Evolutionary conservation across 2,797 vertebrate species (phyloP).

Genomic region (Tarsius wallacei): DNA sequence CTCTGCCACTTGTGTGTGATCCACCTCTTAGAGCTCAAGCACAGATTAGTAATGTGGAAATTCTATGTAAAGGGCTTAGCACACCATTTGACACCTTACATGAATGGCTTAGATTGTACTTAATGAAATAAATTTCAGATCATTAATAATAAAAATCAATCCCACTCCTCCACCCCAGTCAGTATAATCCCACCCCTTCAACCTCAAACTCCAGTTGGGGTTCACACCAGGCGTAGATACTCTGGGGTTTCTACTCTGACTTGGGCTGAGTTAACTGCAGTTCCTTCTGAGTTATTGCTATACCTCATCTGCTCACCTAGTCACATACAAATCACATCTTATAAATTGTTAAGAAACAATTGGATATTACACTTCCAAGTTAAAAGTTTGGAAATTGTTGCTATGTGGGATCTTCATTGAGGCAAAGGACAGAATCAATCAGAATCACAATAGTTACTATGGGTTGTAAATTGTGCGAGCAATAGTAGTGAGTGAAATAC

Average conservation of each 20-base stretch:
- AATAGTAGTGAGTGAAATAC: neutral
- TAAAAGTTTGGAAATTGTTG: conserved; percentile 23
- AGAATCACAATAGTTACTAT: neutral
- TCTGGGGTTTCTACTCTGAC: neutral
- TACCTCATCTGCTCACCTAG: neutral
- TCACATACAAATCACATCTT: neutral
- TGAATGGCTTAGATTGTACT: neutral
- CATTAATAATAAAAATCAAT: neutral
- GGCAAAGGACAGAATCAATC: neutral
- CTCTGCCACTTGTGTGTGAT: neutral
- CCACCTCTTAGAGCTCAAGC: neutral
- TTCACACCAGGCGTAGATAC: neutral
- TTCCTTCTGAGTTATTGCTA: conserved; percentile 17
- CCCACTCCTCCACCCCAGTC: neutral
- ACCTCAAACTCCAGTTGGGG: neutral
- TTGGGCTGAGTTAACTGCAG: neutral
- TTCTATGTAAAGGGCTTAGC: neutral
- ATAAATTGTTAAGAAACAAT: neutral
- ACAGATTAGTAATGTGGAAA: neutral
- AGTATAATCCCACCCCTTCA: neutral
- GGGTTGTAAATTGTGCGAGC: neutral
- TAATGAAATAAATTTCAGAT: conserved; percentile 11
- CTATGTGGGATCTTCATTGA: neutral
- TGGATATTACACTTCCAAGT: neutral
- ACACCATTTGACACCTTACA: neutral